These are phyloP conservation scores for Scylla paramamosain DNA, from an alignment of 1,140 invertebrate genomes.

Conservation along the genomic window DNA sequence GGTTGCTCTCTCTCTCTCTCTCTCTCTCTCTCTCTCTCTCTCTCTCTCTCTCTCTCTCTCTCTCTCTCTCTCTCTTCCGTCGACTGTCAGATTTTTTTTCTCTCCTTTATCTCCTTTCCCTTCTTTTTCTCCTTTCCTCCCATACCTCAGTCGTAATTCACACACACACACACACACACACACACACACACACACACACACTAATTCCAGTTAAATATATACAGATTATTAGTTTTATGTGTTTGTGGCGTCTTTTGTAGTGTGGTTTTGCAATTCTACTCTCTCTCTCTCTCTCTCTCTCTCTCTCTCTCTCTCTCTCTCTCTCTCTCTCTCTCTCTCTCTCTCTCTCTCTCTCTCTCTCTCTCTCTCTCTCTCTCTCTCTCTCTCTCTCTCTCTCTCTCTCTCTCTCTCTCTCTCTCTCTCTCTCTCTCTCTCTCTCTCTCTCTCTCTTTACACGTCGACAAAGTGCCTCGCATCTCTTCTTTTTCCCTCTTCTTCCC, in stretches of 20 bases:
- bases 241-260: too few relatives aligned
- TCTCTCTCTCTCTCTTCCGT: slow-evolving; percentile 32
- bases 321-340: not conserved
- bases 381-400: not conserved
- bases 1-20: slow-evolving; percentile 25
- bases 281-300: too few relatives aligned
- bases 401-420: not conserved
- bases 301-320: not conserved
- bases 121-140: too few relatives aligned
- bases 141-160: too few relatives aligned
- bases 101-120: too few relatives aligned
- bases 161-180: too few relatives aligned
- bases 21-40: slow-evolving; percentile 44
- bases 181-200: too few relatives aligned
- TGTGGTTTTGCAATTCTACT: too few relatives aligned
- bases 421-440: not conserved
- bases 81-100: not conserved
- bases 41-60: slow-evolving; percentile 36
- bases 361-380: not conserved
- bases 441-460: slow-evolving; percentile 8
- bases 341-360: not conserved
- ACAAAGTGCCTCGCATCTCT: not conserved
- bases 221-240: too few relatives aligned
- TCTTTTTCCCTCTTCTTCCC: not conserved
- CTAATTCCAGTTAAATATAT: too few relatives aligned